Evolutionary conservation across 30 jellyfish, hydroid and myxozoan genomes (phyloP).

Genomic region (Turritopsis dohrnii): DNA sequence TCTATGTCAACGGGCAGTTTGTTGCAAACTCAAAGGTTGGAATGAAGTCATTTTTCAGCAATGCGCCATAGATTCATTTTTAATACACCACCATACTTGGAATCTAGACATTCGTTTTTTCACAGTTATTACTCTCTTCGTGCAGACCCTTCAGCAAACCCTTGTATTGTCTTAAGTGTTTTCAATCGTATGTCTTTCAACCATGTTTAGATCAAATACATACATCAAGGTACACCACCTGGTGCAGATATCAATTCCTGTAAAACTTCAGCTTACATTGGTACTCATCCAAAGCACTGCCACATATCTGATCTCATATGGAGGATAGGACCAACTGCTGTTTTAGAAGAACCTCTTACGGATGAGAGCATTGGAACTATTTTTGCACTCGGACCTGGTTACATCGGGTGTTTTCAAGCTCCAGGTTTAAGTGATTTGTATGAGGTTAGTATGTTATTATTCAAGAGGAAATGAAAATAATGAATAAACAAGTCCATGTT

Average conservation of each 20-base stretch:
- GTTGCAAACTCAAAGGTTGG: conserved; percentile 49
- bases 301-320: conserved; percentile 70
- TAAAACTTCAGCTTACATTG: conserved; percentile 62
- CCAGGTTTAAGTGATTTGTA: conserved; percentile 59
- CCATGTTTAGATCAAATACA: conserved; percentile 64
- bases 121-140: neutral
- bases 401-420: conserved; percentile 85
- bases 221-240: conserved; percentile 74
- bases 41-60: neutral
- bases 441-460: conserved; percentile 44
- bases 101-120: neutral
- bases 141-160: too few relatives aligned
- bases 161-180: too few relatives aligned
- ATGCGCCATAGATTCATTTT: too few relatives aligned
- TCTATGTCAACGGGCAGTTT: conserved; percentile 61
- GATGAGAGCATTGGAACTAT: conserved; percentile 56
- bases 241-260: conserved; percentile 61
- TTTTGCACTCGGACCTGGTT: conserved; percentile 76
- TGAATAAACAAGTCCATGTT: too few relatives aligned
- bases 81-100: too few relatives aligned
- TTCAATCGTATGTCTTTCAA: too few relatives aligned
- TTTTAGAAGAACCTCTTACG: conserved; percentile 78
- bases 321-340: conserved; percentile 95
- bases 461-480: too few relatives aligned
- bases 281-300: conserved; percentile 80